Evolutionary conservation across 2,888 invertebrate genomes (phyloP), one percentile per base, ranked within the genome.

Genomic region (Macrosoma leucophasiata): DNA sequence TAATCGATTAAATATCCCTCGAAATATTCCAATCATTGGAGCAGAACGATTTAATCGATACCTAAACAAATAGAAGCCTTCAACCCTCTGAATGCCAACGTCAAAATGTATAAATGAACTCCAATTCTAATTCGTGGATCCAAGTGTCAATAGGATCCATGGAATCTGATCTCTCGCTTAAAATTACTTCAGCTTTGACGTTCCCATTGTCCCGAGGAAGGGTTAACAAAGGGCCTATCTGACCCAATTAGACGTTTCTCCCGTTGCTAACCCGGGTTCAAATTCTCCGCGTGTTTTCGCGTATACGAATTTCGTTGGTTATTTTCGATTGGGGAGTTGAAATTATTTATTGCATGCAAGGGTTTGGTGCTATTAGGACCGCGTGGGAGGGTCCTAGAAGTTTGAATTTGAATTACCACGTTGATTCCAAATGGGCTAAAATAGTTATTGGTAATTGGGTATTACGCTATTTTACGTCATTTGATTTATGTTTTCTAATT

Each of bases 161-260:
- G 29, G 20, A 29, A 20, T 34, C 23, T 20, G 19, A 35, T 29
- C 15, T 13, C 17, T 11, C 34, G 34, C 9, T 29, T 35, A 21
- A 35, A 30, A 30, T 35, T 35, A 35, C 25, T 29, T 29, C 17
- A 21, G 35, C 12, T 22, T 15, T 13, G 22, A 18, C 6, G 19
- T 17, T 13, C 21, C 15, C 17, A 30, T 35, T 35, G 35, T 35
- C 21, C 29, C 17, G 24, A 13, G 15, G 9, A 34, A 35, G 29
- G 35, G 35, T 35, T 35, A 35, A 34, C 33, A 34, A 29, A 29
- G 35, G 35, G 35, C 2, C 21, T 25, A 13, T 53, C 48, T 53
- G 58, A 55, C 58, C 61, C 60, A 61, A 63, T 61, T 62, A 61
- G 55, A 50, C 36, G 38, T 33, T 48, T 36, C 41, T 38, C 45